A percentile compares a stretch with the other conserved stretches of the same genome.
Conservation (phyloP, 2,797 vertebrate genomes). For the Alauda arvensis region DNA sequence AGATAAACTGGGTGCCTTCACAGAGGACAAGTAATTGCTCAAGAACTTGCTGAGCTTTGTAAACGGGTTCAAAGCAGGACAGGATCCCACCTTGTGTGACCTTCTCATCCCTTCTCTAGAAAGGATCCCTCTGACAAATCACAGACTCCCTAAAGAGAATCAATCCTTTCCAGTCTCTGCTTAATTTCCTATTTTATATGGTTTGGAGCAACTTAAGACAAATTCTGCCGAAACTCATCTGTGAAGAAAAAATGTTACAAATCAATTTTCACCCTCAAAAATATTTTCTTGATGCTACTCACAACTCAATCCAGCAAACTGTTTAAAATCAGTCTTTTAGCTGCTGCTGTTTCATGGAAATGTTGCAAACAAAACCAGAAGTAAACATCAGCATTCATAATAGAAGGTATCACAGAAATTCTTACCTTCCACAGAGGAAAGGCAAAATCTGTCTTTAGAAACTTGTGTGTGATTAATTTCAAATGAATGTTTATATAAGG, state of each 20-base stretch:
- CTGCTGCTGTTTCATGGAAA: background rate
- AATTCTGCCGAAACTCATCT: background rate
- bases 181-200: background rate
- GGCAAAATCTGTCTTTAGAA: background rate
- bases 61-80: background rate
- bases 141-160: background rate
- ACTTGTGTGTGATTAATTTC: accelerated
- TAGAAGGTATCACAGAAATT: background rate
- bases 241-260: background rate
- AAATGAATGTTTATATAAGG: background rate
- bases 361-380: background rate
- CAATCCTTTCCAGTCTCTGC: background rate
- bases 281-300: background rate
- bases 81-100: background rate
- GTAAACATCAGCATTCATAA: background rate
- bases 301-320: background rate
- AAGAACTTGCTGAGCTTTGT: background rate
- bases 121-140: background rate
- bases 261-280: background rate
- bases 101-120: background rate
- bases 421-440: background rate
- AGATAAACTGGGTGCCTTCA: background rate
- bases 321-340: background rate
- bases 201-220: background rate
- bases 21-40: background rate